A percentile compares a stretch with the other conserved stretches of the same genome.
phyloP scores from a whole-genome alignment of 2,888 invertebrate genomes.

The Leistus spinibarbis region DNA sequence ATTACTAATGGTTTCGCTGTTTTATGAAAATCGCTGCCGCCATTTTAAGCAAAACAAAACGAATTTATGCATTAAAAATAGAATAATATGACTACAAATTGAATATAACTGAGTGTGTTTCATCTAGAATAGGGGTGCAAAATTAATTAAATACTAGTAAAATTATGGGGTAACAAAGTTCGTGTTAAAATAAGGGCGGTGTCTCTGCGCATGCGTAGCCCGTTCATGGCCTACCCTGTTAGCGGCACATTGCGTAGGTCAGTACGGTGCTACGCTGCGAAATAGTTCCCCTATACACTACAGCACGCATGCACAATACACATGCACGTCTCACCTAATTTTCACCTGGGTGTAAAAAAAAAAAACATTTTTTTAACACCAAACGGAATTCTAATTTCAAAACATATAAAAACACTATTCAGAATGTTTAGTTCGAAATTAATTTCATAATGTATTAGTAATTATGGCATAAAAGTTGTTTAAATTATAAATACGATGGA shows the following conservation, averaged over 20 bases:
- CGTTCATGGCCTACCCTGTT: slow-evolving; percentile 12
- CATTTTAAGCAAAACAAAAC: too few relatives aligned
- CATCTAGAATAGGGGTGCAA: neutral
- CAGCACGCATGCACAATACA: slow-evolving; percentile 30
- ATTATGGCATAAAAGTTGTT: too few relatives aligned
- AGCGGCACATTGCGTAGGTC: slow-evolving; percentile 29
- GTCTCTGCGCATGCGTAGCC: slow-evolving; percentile 21
- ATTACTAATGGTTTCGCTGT: too few relatives aligned
- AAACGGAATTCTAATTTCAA: too few relatives aligned
- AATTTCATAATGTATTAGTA: too few relatives aligned
- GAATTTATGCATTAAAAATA: too few relatives aligned
- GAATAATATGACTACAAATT: too few relatives aligned
- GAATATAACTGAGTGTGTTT: too few relatives aligned
- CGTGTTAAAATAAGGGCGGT: slow-evolving; percentile 21
- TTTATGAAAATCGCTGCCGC: too few relatives aligned
- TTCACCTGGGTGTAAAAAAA: neutral
- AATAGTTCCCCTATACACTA: slow-evolving; percentile 7
- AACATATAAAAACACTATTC: too few relatives aligned
- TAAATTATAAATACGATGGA: too few relatives aligned
- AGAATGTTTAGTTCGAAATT: too few relatives aligned
- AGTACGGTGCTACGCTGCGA: slow-evolving; percentile 16
- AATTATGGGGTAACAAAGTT: slow-evolving; percentile 1
- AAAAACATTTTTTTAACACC: neutral
- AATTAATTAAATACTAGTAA: neutral
- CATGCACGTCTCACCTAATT: neutral